These are phyloP conservation scores for Tamias sibiricus DNA, from an alignment of 2,113 vertebrate species.

Conservation along the genomic window DNA sequence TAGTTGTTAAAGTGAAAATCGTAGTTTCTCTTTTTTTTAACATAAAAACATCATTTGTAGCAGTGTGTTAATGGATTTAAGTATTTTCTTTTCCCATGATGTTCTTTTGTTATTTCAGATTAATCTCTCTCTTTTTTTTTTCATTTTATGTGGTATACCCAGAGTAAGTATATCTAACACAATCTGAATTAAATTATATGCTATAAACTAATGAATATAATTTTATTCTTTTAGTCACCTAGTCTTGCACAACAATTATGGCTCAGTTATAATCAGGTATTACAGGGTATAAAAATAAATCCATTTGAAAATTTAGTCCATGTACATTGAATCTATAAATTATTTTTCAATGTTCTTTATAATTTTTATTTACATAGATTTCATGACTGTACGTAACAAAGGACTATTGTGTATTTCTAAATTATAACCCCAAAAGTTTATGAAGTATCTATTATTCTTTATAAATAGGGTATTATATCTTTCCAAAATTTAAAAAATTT, in stretches of 20 bases:
- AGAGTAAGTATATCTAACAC: not conserved
- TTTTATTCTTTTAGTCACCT: not conserved
- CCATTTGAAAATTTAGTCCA: not conserved
- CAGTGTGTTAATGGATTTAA: not conserved
- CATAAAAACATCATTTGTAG: not conserved
- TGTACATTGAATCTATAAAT: not conserved
- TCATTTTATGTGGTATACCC: not conserved
- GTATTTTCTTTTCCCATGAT: not conserved
- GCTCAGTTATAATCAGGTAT: not conserved
- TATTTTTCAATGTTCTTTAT: not conserved
- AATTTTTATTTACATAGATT: not conserved
- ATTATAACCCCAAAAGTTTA: not conserved
- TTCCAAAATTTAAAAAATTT: not conserved
- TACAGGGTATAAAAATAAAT: not conserved
- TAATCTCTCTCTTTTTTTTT: not conserved
- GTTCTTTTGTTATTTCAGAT: not conserved
- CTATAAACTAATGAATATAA: not conserved
- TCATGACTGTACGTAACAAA: not conserved
- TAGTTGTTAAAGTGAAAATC: not conserved
- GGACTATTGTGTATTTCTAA: not conserved
- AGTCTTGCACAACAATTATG: not conserved
- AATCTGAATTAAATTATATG: not conserved
- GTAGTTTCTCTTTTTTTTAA: not conserved
- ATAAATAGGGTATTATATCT: not conserved
- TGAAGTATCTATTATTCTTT: not conserved